Evolutionary conservation across 2,888 invertebrate species (phyloP).

Genomic region (Perithous albicinctus): DNA sequence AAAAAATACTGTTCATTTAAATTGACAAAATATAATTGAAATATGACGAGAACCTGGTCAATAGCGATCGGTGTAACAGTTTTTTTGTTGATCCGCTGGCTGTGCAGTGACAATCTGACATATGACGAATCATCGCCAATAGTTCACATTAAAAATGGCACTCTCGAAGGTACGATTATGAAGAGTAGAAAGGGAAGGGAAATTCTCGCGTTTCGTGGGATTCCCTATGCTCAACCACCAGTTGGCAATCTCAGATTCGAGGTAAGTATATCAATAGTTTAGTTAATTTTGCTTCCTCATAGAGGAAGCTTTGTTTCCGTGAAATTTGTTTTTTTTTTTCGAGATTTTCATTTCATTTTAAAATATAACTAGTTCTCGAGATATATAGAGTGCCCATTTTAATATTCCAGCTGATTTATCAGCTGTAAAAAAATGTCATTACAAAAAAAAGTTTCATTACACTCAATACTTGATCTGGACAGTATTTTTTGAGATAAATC

Average conservation of each 20-base stretch:
- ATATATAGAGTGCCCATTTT: too few species aligned
- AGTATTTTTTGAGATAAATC: too few species aligned
- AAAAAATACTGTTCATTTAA: too few species aligned
- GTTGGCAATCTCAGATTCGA: constrained; percentile 87
- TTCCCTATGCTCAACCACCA: constrained; percentile 88
- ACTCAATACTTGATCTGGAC: too few species aligned
- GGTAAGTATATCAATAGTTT: constrained; percentile 81
- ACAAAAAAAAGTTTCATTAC: too few species aligned
- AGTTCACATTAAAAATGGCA: constrained; percentile 85
- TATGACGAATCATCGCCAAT: constrained; percentile 66
- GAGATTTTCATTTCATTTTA: too few species aligned
- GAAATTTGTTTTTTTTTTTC: not conserved
- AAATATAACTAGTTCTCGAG: too few species aligned
- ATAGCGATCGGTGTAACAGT: not conserved
- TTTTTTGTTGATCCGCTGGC: constrained; percentile 7
- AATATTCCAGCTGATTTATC: too few species aligned
- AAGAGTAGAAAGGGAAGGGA: constrained; percentile 86
- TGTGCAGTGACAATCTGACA: not conserved
- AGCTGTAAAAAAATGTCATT: too few species aligned
- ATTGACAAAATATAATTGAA: not conserved
- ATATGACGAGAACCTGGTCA: not conserved
- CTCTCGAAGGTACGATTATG: constrained; percentile 86
- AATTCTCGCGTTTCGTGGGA: constrained; percentile 87
- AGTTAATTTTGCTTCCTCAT: too few species aligned
- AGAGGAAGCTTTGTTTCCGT: too few species aligned